Conservation (phyloP, 2,113 vertebrate species). For the Prochilodus magdalenae region DNA sequence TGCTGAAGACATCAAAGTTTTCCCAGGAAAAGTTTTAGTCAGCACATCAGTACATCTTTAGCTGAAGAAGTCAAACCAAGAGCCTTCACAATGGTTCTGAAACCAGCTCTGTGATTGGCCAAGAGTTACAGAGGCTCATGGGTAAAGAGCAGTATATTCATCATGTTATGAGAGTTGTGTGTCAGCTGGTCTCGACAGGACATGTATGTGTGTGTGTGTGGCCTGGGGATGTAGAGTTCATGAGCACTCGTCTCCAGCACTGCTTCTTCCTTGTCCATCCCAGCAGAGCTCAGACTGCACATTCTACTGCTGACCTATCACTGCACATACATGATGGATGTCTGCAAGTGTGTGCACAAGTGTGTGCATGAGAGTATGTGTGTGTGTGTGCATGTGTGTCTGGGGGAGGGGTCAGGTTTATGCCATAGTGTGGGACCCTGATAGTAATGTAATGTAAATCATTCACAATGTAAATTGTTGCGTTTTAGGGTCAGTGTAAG, state of each 20-base stretch:
- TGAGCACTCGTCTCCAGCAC: constrained; percentile 51
- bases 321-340: constrained; percentile 70
- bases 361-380: constrained; percentile 10
- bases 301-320: constrained; percentile 72
- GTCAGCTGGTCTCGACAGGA: constrained; percentile 52
- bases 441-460: too few relatives aligned
- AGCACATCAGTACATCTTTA: constrained; percentile 7
- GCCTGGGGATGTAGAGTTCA: constrained; percentile 54
- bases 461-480: too few relatives aligned
- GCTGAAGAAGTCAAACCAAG: neutral
- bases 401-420: too few relatives aligned
- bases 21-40: neutral
- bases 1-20: neutral
- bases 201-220: constrained; percentile 39
- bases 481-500: too few relatives aligned
- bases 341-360: constrained; percentile 25
- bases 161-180: constrained; percentile 57
- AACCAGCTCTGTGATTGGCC: constrained; percentile 38
- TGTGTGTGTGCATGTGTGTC: too few relatives aligned
- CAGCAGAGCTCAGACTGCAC: constrained; percentile 66
- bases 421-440: too few relatives aligned
- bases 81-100: constrained; percentile 15
- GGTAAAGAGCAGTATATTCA: constrained; percentile 57
- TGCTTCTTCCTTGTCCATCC: constrained; percentile 58
- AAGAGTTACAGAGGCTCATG: constrained; percentile 49